phyloP scores from a whole-genome alignment of 2,888 invertebrate genomes.

The Eugnorisma glareosa region DNA sequence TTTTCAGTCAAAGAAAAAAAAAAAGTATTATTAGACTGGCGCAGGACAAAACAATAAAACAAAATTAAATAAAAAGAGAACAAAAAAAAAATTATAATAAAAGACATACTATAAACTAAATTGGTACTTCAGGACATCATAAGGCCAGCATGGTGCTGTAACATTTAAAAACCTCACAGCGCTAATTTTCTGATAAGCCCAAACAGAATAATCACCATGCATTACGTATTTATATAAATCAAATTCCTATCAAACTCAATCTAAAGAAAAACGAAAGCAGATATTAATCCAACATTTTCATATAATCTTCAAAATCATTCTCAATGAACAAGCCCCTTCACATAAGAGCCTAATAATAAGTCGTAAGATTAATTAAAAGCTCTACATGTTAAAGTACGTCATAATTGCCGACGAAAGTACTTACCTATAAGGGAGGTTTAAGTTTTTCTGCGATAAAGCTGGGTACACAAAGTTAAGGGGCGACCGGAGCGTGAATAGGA shows the following conservation, averaged over 20 bases:
- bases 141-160: background rate
- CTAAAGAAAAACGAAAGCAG: conserved; percentile 5
- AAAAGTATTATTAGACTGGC: too few relatives aligned
- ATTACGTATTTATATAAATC: background rate
- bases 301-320: conserved; percentile 18
- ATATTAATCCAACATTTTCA: conserved; percentile 6
- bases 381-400: conserved; percentile 32
- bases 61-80: too few relatives aligned
- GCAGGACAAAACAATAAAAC: too few relatives aligned
- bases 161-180: background rate
- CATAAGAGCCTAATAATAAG: conserved; percentile 42
- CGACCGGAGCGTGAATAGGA: conserved; percentile 56
- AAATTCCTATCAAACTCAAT: background rate
- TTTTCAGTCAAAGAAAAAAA: too few relatives aligned
- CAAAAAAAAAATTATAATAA: too few relatives aligned
- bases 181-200: background rate
- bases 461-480: conserved; percentile 56
- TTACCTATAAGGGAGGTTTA: conserved; percentile 42
- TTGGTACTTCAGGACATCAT: too few relatives aligned
- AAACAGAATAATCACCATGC: background rate
- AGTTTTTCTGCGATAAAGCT: conserved; percentile 60
- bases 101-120: too few relatives aligned
- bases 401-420: conserved; percentile 48
- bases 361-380: conserved; percentile 58
- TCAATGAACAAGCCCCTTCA: conserved; percentile 30